A percentile compares a stretch with the other conserved stretches of the same genome.
phyloP scores from a whole-genome alignment of 64 coral and sea anemone genomes.

The Hydrozoanthus tunicans region DNA sequence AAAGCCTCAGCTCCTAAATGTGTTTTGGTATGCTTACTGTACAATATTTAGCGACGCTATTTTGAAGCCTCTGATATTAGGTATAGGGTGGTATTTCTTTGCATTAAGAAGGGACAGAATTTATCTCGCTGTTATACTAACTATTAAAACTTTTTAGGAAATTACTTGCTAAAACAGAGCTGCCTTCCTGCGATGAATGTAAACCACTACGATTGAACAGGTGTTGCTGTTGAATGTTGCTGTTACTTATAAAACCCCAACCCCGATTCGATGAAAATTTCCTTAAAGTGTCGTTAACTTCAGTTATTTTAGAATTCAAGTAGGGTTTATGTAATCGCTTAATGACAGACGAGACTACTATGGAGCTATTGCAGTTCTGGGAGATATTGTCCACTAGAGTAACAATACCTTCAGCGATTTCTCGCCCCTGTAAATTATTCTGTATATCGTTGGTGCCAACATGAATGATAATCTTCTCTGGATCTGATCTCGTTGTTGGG shows the following conservation, averaged over 20 bases:
- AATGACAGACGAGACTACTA: not conserved
- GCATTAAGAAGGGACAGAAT: no score
- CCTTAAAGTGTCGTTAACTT: not conserved
- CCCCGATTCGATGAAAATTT: not conserved
- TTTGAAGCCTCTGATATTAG: no score
- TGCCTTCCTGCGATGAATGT: not conserved
- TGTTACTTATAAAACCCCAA: not conserved
- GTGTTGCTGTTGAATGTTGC: conserved; percentile 2
- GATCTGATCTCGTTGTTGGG: no score
- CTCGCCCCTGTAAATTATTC: not conserved
- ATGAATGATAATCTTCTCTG: no score
- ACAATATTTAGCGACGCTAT: no score
- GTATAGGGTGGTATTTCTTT: not conserved
- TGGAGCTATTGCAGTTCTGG: not conserved
- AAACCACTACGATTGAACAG: not conserved
- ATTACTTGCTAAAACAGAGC: not conserved
- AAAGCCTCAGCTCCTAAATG: no score
- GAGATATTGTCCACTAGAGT: not conserved
- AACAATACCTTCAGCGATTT: not conserved
- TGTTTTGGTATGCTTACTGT: no score
- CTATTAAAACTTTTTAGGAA: not conserved
- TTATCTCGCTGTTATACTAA: no score
- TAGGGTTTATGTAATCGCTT: not conserved
- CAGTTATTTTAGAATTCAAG: not conserved
- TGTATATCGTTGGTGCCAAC: not conserved